Conservation (phyloP, 2,113 vertebrate genomes). For the Pitta sordida region DNA sequence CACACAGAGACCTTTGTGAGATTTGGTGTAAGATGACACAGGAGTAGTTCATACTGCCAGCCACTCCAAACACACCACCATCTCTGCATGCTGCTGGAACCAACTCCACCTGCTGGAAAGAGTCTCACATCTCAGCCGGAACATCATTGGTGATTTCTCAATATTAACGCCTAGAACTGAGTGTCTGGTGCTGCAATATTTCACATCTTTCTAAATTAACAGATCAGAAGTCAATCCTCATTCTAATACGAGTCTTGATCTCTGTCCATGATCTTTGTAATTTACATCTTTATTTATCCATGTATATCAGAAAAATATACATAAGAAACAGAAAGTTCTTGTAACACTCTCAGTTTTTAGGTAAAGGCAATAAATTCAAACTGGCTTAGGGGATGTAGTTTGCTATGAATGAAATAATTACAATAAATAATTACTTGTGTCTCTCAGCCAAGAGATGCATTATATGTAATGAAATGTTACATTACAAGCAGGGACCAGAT, state of each 20-base stretch:
- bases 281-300: not conserved
- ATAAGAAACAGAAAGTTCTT: not conserved
- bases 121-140: not conserved
- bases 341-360: not conserved
- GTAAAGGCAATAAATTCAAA: not conserved
- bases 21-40: not conserved
- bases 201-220: not conserved
- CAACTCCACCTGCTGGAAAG: not conserved
- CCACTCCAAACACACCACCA: not conserved
- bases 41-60: not conserved
- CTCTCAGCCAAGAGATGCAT: not conserved
- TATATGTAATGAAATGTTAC: too few relatives aligned
- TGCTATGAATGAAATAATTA: not conserved
- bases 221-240: not conserved
- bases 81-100: not conserved
- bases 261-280: not conserved
- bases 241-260: not conserved
- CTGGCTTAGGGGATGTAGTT: not conserved
- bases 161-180: not conserved
- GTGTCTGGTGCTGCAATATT: not conserved
- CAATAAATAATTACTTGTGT: not conserved
- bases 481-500: not conserved
- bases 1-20: not conserved
- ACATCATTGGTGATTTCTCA: not conserved
- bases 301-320: not conserved